Percentiles rank a stretch among this genome's conserved stretches.
Conservation (phyloP, 2,113 vertebrate species). For the Macquaria australasica region DNA sequence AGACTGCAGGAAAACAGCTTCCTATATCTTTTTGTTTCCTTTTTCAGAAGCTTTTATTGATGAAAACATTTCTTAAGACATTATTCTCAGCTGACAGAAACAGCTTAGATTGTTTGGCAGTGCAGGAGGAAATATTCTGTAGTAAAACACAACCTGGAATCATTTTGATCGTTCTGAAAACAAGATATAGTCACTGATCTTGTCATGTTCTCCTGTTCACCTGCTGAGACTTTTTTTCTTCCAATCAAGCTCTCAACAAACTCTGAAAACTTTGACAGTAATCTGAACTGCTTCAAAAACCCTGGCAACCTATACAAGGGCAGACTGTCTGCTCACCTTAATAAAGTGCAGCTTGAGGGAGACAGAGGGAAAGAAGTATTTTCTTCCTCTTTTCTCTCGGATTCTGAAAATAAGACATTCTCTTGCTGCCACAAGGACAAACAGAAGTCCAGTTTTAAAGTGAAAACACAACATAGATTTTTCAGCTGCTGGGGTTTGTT, state of each 20-base stretch:
- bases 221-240: neutral
- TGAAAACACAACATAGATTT: neutral
- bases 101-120: neutral
- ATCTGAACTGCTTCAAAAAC: constrained; percentile 11
- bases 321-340: constrained; percentile 20
- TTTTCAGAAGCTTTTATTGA: neutral
- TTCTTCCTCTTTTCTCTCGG: neutral
- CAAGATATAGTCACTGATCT: neutral
- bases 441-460: neutral
- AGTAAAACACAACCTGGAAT: neutral
- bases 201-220: neutral
- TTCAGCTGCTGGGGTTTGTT: neutral
- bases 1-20: no score
- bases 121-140: neutral
- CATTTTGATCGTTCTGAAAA: neutral
- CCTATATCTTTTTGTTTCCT: neutral
- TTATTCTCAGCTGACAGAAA: constrained; percentile 9
- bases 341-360: neutral
- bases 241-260: constrained; percentile 1
- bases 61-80: neutral
- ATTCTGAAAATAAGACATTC: neutral
- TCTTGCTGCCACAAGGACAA: neutral
- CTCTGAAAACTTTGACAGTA: neutral
- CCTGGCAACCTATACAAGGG: constrained; percentile 27
- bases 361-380: neutral